Evolutionary conservation across 2,113 vertebrate genomes (phyloP), one percentile per base, ranked within the genome.

Genomic region (Nicator chloris): DNA sequence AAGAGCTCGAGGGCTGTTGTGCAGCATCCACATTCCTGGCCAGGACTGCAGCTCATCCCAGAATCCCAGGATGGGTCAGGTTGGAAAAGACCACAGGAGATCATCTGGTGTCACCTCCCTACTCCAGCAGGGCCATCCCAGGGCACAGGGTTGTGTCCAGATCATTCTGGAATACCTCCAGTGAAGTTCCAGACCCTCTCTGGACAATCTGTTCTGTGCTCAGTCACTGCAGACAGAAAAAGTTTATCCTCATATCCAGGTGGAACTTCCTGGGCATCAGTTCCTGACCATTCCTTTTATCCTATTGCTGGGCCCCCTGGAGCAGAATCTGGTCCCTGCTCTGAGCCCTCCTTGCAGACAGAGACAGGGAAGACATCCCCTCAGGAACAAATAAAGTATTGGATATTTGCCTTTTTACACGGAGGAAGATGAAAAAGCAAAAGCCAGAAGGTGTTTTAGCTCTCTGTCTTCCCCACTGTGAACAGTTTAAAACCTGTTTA

Each of bases 261-360:
- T 64, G 42, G 50, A 73, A 28, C 9, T 56, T 28, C 1, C 30
- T 64, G n/a, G 40, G 18, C 6, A 28, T 23, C 49, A 56, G 7
- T 20, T 33, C 15, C 59, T 65, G 50, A 28, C 12, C 4, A 1
- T 84, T 18, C 15, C n/a, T 73, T 21, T 23, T 33, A 11, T 83
- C 8, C 47, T 16, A 17, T 37, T 53, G 21, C 27, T 83, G 68
- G 8, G 7, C 13, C 4, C 3, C 20, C 2, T 3, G 1, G 9
- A 22, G 22, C 49, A 73, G 40, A 47, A n/a, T 12, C 11, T 83
- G 47, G 17, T 12, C 39, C 47, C 27, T 45, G 10, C 59, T 73
- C 69, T 39, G 53, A 33, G 11, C 27, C 40, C 27, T 81, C 63
- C 21, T 42, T 68, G 42, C 23, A 68, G 10, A 68, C 51, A 81